Base-by-base conservation (phyloP, 2,113 vertebrate species). In the Puntigrus tetrazona region DNA sequence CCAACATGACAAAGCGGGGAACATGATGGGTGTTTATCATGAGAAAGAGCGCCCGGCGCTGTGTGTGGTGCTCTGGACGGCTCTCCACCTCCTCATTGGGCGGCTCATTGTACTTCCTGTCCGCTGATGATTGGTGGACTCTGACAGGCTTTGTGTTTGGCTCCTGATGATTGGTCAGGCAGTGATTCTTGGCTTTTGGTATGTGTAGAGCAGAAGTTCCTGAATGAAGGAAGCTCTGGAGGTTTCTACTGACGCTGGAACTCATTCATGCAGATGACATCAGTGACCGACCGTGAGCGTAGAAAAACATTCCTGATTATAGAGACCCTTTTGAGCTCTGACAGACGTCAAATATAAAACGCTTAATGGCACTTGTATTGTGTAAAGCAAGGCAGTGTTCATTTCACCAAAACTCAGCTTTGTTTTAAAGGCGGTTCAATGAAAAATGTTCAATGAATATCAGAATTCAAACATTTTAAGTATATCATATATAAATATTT, bases 1-100 rank as follows among this genome's bases (percentile, higher is more conserved):
- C 90, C 90, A 90, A 84, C 83, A 52, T 83, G 89, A 93, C 93
- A 94, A 91, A 92, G 29, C 88, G 43, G 86, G 88, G 83, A 86
- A 34, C 92, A 52, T 29, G 67, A 82, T 86, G 88, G 87, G 89
- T 92, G 90, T 93, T 93, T 93, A 93, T 90, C 92, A 93, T 94
- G 90, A 88, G 89, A 92, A 93, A 91, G 90, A 91, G 89, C 88
- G 90, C 89, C 87, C 76, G 89, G 84, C 87, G 87, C 91, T 92
- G 91, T 89, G 91, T 93, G 88, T 74, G 86, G 45, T 92, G 87
- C 87, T 55, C 22, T 55, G 52, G 52, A 55, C 20, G 52, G 52
- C 90, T 88, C 85, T 84, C 86, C 91, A 86, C 87, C 77, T 70
- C 27, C 9, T 20, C 52, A 57, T 57, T 57, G 52, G 22, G 3